These are phyloP conservation scores for Acronicta psi DNA, from an alignment of 2,888 invertebrate genomes.

Conservation along the genomic window DNA sequence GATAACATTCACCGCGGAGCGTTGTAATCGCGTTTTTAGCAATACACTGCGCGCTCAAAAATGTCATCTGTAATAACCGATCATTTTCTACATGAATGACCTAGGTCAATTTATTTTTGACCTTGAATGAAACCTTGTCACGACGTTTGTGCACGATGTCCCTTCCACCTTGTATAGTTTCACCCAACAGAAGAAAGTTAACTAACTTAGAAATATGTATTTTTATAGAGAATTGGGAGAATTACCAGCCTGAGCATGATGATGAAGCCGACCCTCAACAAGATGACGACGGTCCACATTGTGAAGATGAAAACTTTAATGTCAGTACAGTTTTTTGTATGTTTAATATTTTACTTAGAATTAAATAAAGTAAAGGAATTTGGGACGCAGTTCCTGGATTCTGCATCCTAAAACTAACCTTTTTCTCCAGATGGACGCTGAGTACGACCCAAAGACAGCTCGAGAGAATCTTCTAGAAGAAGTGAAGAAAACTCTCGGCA, in stretches of 20 bases:
- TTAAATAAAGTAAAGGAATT: too few species aligned
- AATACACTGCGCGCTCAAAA: too few species aligned
- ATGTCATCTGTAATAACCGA: too few species aligned
- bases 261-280: conserved; percentile 21
- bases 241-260: conserved; percentile 85
- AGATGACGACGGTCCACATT: conserved; percentile 86
- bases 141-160: too few species aligned
- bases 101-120: too few species aligned
- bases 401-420: background rate
- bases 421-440: conserved; percentile 94
- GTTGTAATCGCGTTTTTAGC: too few species aligned
- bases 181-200: too few species aligned
- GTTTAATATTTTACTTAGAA: too few species aligned
- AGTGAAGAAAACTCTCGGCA: conserved; percentile 86
- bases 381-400: background rate
- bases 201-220: background rate
- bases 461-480: conserved; percentile 88
- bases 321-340: conserved; percentile 75
- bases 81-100: too few species aligned
- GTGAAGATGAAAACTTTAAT: conserved; percentile 95
- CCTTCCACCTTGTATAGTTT: too few species aligned
- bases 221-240: conserved; percentile 91
- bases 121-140: too few species aligned
- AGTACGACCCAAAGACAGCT: conserved; percentile 91
- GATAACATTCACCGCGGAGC: too few species aligned